A percentile compares a stretch with the other conserved stretches of the same genome.
Conservation (phyloP, 1,140 invertebrate genomes). For the Calephelis virginiensis region DNA sequence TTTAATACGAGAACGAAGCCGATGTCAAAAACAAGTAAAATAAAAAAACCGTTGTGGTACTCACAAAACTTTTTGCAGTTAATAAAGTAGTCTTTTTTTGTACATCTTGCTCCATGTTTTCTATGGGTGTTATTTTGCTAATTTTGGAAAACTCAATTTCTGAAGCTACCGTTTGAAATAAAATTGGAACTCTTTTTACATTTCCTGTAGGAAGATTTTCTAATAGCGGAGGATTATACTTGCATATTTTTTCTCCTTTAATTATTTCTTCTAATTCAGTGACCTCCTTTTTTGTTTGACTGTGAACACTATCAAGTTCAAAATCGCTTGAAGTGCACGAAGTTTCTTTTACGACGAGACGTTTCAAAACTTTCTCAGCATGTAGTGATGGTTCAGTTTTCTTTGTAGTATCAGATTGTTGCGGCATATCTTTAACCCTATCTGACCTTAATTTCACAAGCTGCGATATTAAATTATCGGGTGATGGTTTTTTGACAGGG, state of each 20-base stretch:
- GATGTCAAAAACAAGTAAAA: no score
- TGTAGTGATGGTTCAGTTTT: conserved; percentile 25
- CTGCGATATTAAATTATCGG: conserved; percentile 42
- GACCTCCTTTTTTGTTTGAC: conserved; percentile 27
- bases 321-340: conserved; percentile 39
- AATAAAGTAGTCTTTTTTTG: no score
- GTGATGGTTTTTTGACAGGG: conserved; percentile 34
- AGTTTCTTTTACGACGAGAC: conserved; percentile 27
- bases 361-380: conserved; percentile 28
- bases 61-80: no score
- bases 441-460: conserved; percentile 37
- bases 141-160: conserved; percentile 17
- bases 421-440: no score
- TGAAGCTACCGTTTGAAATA: conserved; percentile 37
- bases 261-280: conserved; percentile 38
- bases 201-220: conserved; percentile 25
- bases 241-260: conserved; percentile 51
- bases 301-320: conserved; percentile 43
- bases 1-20: no score
- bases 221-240: conserved; percentile 34
- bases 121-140: neutral
- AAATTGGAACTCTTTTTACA: conserved; percentile 30
- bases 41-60: no score
- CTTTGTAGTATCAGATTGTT: conserved; percentile 29
- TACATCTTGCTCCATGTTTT: neutral